These are phyloP conservation scores for Gymnoscopelus microlampas DNA, from an alignment of 2,797 vertebrate species.

Conservation along the genomic window DNA sequence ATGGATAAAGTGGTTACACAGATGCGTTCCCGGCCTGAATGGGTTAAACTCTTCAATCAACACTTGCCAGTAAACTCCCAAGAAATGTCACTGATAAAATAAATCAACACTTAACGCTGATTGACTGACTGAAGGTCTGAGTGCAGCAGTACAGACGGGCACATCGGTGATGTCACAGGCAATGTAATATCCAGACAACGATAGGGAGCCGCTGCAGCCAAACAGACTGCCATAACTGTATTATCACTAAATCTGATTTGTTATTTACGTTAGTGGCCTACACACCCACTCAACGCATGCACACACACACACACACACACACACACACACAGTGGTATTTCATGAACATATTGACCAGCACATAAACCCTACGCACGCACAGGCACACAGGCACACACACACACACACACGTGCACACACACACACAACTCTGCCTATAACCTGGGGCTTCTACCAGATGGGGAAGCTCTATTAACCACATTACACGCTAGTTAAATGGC, in stretches of 20 bases:
- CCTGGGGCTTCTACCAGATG: constrained; percentile 65
- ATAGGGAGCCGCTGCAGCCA: constrained; percentile 66
- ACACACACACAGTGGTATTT: constrained; percentile 65
- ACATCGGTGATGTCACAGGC: constrained; percentile 60
- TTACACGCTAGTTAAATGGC: constrained; percentile 75
- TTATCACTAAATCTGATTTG: constrained; percentile 76
- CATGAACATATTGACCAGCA: constrained; percentile 42
- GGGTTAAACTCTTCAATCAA: no score
- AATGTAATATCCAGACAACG: constrained; percentile 62
- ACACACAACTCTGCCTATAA: constrained; percentile 42
- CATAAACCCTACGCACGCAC: constrained; percentile 16
- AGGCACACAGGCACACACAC: constrained; percentile 26
- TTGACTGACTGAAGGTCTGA: constrained; percentile 3
- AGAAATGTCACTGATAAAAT: no score
- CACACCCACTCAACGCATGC: constrained; percentile 53
- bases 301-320: constrained; percentile 28
- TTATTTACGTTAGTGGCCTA: constrained; percentile 71
- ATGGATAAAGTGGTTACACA: no score
- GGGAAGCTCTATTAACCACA: constrained; percentile 76
- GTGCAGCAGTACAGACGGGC: background rate
- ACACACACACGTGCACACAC: constrained; percentile 25
- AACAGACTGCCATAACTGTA: constrained; percentile 75
- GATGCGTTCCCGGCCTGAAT: no score
- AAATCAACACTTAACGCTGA: constrained; percentile 1
- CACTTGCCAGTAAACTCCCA: no score